phyloP scores from a whole-genome alignment of 2,113 vertebrate species.

The Lepus timidus region DNA sequence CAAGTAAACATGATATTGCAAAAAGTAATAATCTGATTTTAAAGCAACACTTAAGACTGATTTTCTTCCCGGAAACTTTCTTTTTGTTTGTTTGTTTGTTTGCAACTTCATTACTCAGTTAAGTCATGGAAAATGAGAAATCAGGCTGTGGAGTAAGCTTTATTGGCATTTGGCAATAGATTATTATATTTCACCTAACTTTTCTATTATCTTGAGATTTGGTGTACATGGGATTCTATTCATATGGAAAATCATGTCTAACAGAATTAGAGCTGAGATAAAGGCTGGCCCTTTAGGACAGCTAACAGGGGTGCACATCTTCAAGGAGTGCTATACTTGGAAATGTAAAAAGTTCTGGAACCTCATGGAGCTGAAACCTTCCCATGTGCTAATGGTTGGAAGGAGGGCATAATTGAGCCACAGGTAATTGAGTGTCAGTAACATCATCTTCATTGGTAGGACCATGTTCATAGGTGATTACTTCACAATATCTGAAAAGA shows the following conservation, averaged over 20 bases:
- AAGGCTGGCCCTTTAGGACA: neutral
- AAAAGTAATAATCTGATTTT: neutral
- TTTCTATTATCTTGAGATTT: conserved; percentile 19
- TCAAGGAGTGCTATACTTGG: too few species aligned
- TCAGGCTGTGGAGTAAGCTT: neutral
- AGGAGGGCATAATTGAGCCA: neutral
- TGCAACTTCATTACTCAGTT: conserved; percentile 16
- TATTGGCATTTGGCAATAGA: neutral
- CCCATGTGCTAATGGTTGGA: neutral
- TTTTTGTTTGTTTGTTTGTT: neutral
- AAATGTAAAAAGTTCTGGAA: neutral
- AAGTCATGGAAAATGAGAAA: conserved; percentile 5
- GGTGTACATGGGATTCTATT: conserved; percentile 7
- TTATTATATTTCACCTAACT: neutral
- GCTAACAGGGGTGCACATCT: neutral
- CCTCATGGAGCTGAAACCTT: neutral
- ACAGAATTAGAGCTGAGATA: neutral
- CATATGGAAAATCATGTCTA: neutral
- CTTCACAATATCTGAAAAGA: neutral
- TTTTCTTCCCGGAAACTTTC: conserved; percentile 4
- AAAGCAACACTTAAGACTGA: neutral
- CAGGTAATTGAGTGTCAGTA: neutral
- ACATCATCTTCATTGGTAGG: neutral
- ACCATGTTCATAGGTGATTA: too few species aligned
- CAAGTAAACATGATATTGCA: neutral